These are phyloP conservation scores for Cherax destructor DNA, from an alignment of 1,140 invertebrate species.

Conservation along the genomic window DNA sequence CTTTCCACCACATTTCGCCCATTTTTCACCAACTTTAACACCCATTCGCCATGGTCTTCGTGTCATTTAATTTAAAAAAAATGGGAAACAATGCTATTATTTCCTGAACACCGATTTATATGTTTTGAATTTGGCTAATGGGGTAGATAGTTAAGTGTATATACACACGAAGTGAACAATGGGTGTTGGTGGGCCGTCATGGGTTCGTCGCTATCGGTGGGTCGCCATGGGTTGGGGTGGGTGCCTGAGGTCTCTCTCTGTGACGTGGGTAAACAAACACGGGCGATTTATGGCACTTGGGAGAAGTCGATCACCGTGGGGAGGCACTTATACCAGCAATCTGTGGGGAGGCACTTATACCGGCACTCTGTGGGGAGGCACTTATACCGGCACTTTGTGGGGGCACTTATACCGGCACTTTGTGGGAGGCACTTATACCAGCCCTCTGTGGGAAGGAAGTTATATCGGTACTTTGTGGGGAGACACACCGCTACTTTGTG, in stretches of 20 bases:
- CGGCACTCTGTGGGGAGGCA: too few relatives aligned
- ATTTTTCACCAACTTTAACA: neutral
- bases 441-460: too few relatives aligned
- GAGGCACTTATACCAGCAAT: conserved; percentile 47
- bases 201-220: neutral
- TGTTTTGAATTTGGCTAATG: neutral
- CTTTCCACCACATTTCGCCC: neutral
- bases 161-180: neutral
- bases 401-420: too few relatives aligned
- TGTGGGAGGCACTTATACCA: too few relatives aligned
- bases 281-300: conserved; percentile 64
- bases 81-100: neutral
- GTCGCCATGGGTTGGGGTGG: neutral
- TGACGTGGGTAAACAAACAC: conserved; percentile 66
- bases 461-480: too few relatives aligned
- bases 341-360: neutral
- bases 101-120: neutral
- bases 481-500: too few relatives aligned
- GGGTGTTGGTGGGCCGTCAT: neutral
- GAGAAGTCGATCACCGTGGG: conserved; percentile 63
- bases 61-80: neutral
- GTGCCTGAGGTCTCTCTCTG: conserved; percentile 31
- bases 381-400: conserved; percentile 14
- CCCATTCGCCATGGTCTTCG: too few relatives aligned
- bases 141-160: neutral